phyloP scores from a whole-genome alignment of 2,888 invertebrate species.

The Cactoblastis cactorum region DNA sequence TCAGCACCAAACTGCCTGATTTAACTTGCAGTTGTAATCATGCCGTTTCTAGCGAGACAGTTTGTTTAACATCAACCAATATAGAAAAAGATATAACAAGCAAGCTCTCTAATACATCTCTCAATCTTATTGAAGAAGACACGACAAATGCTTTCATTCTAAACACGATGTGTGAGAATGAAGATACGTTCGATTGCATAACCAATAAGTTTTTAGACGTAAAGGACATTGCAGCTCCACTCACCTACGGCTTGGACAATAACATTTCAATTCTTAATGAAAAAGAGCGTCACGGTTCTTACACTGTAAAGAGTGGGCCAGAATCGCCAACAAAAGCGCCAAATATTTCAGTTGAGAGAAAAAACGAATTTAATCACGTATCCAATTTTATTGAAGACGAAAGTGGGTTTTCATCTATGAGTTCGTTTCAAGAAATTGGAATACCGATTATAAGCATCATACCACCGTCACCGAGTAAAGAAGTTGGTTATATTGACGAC shows the following conservation, averaged over 20 bases:
- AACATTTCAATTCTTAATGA: constrained; percentile 39
- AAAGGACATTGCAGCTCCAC: constrained; percentile 39
- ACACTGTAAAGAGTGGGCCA: constrained; percentile 21
- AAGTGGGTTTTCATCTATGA: constrained; percentile 92
- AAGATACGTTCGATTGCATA: constrained; percentile 36
- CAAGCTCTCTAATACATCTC: constrained; percentile 29
- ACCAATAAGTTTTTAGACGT: constrained; percentile 36
- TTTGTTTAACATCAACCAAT: constrained; percentile 18
- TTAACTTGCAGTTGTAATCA: constrained; percentile 50
- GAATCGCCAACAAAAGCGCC: constrained; percentile 27
- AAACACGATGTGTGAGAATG: constrained; percentile 37
- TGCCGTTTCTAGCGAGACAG: constrained; percentile 25
- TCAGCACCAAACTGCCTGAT: constrained; percentile 67
- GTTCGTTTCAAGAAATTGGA: constrained; percentile 90
- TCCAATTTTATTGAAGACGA: constrained; percentile 83
- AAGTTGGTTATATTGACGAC: constrained; percentile 55
- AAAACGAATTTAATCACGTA: constrained; percentile 49
- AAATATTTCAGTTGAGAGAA: constrained; percentile 40
- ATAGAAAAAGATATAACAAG: constrained; percentile 27
- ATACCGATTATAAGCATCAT: constrained; percentile 80
- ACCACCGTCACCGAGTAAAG: constrained; percentile 69
- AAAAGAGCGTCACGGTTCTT: constrained; percentile 28
- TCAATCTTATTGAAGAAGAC: constrained; percentile 43
- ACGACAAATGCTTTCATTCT: constrained; percentile 36
- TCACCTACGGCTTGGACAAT: constrained; percentile 43